These are phyloP conservation scores for Plumapathes pennacea DNA, from an alignment of 92 coral and sea anemone species.

Conservation along the genomic window DNA sequence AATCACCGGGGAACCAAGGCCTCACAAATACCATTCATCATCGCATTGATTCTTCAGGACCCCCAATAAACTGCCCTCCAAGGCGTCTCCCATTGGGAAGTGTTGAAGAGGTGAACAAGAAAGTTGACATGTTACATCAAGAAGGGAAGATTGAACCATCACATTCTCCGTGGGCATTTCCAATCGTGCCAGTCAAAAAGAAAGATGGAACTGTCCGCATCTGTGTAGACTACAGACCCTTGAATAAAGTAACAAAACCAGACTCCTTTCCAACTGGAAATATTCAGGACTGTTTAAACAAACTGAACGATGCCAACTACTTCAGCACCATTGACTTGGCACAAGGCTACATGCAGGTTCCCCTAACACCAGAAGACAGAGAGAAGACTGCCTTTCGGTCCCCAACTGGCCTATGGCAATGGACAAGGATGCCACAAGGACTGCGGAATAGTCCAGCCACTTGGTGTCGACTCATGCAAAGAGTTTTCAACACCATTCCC, in stretches of 20 bases:
- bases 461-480: conserved; percentile 26
- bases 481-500: conserved; percentile 22
- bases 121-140: conserved; percentile 7
- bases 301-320: conserved; percentile 5
- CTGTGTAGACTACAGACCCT: conserved; percentile 25
- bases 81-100: conserved; percentile 38
- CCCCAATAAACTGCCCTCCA: conserved; percentile 36
- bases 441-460: conserved; percentile 25
- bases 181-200: conserved; percentile 18
- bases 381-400: conserved; percentile 29
- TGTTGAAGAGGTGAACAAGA: conserved; percentile 42
- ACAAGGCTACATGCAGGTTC: conserved; percentile 24
- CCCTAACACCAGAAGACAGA: conserved; percentile 6
- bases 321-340: conserved; percentile 21
- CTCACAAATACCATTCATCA: conserved; percentile 30
- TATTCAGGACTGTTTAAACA: conserved; percentile 33
- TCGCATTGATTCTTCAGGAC: conserved; percentile 5
- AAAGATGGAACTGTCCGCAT: conserved; percentile 30
- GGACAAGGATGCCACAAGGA: conserved; percentile 35
- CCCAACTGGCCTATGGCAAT: conserved; percentile 26
- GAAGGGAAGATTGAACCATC: conserved; percentile 42
- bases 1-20: conserved; percentile 30
- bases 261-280: conserved; percentile 35
- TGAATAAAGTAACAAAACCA: conserved; percentile 18
- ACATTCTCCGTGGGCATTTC: conserved; percentile 25